Evolutionary conservation across 2,888 invertebrate genomes (phyloP).

Genomic region (Cephus rjabovi): DNA sequence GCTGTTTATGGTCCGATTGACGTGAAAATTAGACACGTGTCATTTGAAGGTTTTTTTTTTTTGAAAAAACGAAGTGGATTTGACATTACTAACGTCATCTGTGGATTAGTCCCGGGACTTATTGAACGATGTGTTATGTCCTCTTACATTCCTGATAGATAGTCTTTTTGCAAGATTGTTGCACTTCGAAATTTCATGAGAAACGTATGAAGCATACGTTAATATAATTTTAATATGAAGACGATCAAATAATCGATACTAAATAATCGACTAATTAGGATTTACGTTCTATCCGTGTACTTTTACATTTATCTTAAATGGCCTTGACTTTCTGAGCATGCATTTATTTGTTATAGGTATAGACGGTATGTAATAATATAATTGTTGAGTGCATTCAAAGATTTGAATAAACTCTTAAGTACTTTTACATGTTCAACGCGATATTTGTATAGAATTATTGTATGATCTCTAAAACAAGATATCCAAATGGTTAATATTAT

Average conservation of each 20-base stretch:
- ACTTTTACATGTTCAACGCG: not conserved
- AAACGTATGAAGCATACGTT: not conserved
- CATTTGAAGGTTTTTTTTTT: too few relatives aligned
- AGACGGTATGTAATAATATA: not conserved
- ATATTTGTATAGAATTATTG: conserved; percentile 7
- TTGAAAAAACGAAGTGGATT: too few relatives aligned
- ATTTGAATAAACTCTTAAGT: not conserved
- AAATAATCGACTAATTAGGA: not conserved
- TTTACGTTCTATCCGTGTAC: not conserved
- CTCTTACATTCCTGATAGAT: not conserved
- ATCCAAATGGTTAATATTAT: not conserved
- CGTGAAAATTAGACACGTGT: too few relatives aligned
- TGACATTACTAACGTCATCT: too few relatives aligned
- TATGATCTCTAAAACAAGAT: not conserved
- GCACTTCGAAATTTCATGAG: not conserved
- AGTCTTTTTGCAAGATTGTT: not conserved
- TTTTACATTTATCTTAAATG: conserved; percentile 1
- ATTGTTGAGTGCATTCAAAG: not conserved
- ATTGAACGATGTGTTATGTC: too few relatives aligned
- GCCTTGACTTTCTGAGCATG: not conserved
- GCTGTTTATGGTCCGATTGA: too few relatives aligned
- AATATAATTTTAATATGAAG: too few relatives aligned
- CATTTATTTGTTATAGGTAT: not conserved
- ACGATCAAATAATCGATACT: not conserved
- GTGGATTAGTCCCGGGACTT: too few relatives aligned